Conservation (phyloP, 2,888 invertebrate genomes). For the Ochropleura leucogaster region DNA sequence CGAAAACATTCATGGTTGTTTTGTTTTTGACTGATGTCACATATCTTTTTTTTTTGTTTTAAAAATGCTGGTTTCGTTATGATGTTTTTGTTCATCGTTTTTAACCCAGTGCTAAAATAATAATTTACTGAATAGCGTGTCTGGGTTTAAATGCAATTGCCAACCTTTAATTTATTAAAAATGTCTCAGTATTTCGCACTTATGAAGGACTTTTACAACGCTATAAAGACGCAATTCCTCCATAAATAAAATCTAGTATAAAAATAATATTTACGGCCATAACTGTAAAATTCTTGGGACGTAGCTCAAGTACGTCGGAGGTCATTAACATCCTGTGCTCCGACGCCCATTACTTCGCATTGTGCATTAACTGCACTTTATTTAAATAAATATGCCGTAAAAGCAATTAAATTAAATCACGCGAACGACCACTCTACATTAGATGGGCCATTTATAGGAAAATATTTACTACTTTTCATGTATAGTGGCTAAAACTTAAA, state of each 20-base stretch:
- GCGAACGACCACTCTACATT: conserved; percentile 51
- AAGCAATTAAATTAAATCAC: conserved; percentile 68
- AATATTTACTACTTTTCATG: conserved; percentile 6
- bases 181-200: conserved; percentile 6
- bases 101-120: not conserved
- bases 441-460: conserved; percentile 42
- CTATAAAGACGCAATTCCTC: not conserved
- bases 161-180: not conserved
- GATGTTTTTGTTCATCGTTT: not conserved
- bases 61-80: not conserved
- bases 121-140: not conserved
- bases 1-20: too few species aligned
- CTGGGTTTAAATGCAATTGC: not conserved
- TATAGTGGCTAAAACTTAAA: too few species aligned
- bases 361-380: conserved; percentile 62
- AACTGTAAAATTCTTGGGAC: conserved; percentile 32
- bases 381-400: conserved; percentile 72
- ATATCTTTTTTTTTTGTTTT: not conserved
- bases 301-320: conserved; percentile 27
- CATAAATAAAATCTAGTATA: conserved; percentile 10
- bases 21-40: too few species aligned
- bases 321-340: conserved; percentile 56
- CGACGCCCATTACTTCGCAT: conserved; percentile 29
- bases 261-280: conserved; percentile 17
- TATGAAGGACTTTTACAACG: not conserved